These are phyloP conservation scores for Ormyrus pomaceus DNA, from an alignment of 2,888 invertebrate genomes.

Conservation along the genomic window DNA sequence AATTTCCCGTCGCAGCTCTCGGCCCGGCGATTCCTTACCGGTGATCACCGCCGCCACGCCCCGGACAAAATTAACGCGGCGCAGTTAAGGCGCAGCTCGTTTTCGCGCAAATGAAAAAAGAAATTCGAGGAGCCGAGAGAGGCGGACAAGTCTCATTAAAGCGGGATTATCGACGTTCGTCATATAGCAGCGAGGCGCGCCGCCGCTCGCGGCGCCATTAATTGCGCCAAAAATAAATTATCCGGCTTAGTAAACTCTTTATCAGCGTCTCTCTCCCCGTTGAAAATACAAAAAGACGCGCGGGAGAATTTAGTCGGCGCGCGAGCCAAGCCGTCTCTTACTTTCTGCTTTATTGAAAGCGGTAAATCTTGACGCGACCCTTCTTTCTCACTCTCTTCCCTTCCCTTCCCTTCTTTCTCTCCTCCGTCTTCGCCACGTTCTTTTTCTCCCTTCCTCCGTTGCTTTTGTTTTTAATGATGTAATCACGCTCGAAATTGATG, in stretches of 20 bases:
- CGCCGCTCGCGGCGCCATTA: neutral
- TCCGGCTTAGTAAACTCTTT: conserved; percentile 33
- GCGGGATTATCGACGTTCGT: conserved; percentile 28
- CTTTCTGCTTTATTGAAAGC: conserved; percentile 52
- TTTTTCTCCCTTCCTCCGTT: conserved; percentile 13
- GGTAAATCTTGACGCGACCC: conserved; percentile 48
- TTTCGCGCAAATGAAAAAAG: conserved; percentile 11
- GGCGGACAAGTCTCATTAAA: conserved; percentile 17
- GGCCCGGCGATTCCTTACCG: no score
- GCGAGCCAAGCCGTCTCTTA: neutral
- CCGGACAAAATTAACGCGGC: conserved; percentile 31
- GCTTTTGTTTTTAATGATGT: conserved; percentile 11
- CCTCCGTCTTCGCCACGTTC: neutral
- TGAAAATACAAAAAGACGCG: neutral
- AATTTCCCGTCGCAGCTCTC: neutral
- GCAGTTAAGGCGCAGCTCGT: conserved; percentile 15
- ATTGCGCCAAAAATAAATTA: conserved; percentile 37
- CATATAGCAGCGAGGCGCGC: neutral
- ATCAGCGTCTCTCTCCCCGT: neutral
- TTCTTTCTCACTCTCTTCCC: neutral
- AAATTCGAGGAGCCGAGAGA: neutral
- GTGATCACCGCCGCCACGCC: no score
- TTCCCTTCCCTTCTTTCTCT: no score
- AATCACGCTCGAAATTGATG: no score
- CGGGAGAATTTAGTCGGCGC: conserved; percentile 13